phyloP scores from a whole-genome alignment of 2,797 vertebrate species.

The Odontamblyopus lacepedii region DNA sequence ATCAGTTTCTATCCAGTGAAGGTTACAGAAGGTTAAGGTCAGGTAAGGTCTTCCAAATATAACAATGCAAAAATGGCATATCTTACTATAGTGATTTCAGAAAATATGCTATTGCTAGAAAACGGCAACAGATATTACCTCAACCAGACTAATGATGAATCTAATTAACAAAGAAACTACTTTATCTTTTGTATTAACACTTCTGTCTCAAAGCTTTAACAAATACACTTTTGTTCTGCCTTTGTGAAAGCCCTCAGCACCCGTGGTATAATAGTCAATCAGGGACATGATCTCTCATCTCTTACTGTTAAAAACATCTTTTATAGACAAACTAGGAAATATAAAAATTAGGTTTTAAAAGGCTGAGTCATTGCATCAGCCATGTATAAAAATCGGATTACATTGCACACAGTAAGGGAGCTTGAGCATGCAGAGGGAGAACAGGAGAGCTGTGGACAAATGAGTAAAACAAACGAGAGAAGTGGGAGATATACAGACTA shows the following conservation, averaged over 20 bases:
- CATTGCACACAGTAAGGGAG: conserved; percentile 1
- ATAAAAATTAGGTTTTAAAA: neutral
- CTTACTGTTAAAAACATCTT: neutral
- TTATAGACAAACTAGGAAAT: neutral
- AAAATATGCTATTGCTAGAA: neutral
- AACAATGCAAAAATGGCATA: neutral
- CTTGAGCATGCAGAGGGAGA: neutral
- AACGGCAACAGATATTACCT: neutral
- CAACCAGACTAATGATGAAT: neutral
- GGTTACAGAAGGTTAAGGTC: too few relatives aligned
- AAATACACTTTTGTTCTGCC: neutral
- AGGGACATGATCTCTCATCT: neutral
- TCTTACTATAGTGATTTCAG: neutral
- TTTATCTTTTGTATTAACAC: neutral
- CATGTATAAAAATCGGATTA: conserved; percentile 1
- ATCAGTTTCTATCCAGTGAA: too few relatives aligned
- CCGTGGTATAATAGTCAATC: neutral
- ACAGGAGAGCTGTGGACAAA: neutral
- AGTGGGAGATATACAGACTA: neutral
- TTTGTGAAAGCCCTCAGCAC: neutral
- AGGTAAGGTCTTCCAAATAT: too few relatives aligned
- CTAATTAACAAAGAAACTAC: neutral
- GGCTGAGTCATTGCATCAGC: neutral
- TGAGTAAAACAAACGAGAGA: neutral
- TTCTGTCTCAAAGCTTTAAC: neutral